A percentile compares a stretch with the other conserved stretches of the same genome.
Conservation (phyloP, 2,797 vertebrate species). For the Otolemur crassicaudatus region DNA sequence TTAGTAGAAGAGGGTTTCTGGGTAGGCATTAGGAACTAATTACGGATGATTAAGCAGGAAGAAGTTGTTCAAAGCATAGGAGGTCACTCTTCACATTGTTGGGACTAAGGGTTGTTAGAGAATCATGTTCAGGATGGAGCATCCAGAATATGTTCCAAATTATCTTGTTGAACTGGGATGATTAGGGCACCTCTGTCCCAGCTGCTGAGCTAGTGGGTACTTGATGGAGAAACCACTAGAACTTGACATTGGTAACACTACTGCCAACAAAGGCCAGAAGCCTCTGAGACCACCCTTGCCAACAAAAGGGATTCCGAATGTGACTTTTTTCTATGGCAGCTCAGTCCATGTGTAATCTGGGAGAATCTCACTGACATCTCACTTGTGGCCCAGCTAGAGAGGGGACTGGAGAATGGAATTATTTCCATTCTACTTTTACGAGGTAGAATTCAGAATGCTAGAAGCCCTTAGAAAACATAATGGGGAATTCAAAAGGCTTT, state of each 20-base stretch:
- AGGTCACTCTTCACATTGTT: not conserved
- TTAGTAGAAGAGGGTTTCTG: not conserved
- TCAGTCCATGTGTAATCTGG: not conserved
- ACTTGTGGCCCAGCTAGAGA: not conserved
- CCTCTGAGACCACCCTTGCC: not conserved
- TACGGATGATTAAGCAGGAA: not conserved
- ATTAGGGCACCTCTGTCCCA: not conserved
- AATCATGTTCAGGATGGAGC: not conserved
- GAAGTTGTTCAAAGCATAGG: not conserved
- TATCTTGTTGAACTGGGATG: not conserved
- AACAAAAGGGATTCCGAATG: not conserved
- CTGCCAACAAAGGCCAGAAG: not conserved
- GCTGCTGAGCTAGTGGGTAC: not conserved
- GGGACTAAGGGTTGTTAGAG: not conserved
- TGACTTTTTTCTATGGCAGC: not conserved
- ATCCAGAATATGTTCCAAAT: not conserved
- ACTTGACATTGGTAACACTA: not conserved
- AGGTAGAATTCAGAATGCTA: not conserved
- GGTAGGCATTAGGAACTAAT: not conserved
- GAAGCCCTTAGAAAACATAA: not conserved
- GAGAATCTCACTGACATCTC: not conserved
- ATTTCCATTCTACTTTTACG: not conserved
- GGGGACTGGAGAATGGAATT: not conserved
- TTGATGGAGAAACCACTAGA: not conserved
- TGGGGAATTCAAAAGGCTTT: not conserved